Evolutionary conservation across 2,888 invertebrate genomes (phyloP).

Genomic region (Lycia hirtaria): DNA sequence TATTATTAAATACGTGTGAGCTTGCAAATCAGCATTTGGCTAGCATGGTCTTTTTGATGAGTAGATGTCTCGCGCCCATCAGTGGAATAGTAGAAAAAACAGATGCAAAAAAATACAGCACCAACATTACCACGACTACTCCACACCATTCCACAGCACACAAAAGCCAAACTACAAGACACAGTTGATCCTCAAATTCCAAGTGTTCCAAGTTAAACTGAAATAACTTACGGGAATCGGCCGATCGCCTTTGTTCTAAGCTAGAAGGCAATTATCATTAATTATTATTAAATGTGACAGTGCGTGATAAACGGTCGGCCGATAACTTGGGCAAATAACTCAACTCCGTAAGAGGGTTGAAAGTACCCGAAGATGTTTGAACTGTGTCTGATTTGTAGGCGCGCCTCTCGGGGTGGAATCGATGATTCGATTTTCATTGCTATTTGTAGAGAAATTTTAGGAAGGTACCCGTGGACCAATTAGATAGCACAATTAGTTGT

Average conservation of each 20-base stretch:
- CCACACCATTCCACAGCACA: slow-evolving; percentile 45
- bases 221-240: slow-evolving; percentile 83
- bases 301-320: slow-evolving; percentile 79
- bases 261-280: slow-evolving; percentile 85
- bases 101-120: neutral
- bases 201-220: slow-evolving; percentile 79
- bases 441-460: too few relatives aligned
- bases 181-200: slow-evolving; percentile 83
- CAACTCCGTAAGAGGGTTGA: slow-evolving; percentile 57
- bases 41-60: too few relatives aligned
- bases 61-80: too few relatives aligned
- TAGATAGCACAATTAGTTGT: too few relatives aligned
- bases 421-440: slow-evolving; percentile 40
- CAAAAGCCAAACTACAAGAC: slow-evolving; percentile 73
- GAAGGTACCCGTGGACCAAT: too few relatives aligned
- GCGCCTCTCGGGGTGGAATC: slow-evolving; percentile 44
- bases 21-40: too few relatives aligned
- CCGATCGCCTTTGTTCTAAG: slow-evolving; percentile 84
- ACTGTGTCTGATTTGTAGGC: slow-evolving; percentile 61
- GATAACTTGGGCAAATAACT: slow-evolving; percentile 84
- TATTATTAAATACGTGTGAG: too few relatives aligned
- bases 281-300: slow-evolving; percentile 85
- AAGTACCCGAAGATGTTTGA: slow-evolving; percentile 52
- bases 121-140: slow-evolving; percentile 46
- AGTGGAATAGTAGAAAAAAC: too few relatives aligned